Evolutionary conservation across 2,113 vertebrate genomes (phyloP).

Genomic region (Sapayoa aenigma): DNA sequence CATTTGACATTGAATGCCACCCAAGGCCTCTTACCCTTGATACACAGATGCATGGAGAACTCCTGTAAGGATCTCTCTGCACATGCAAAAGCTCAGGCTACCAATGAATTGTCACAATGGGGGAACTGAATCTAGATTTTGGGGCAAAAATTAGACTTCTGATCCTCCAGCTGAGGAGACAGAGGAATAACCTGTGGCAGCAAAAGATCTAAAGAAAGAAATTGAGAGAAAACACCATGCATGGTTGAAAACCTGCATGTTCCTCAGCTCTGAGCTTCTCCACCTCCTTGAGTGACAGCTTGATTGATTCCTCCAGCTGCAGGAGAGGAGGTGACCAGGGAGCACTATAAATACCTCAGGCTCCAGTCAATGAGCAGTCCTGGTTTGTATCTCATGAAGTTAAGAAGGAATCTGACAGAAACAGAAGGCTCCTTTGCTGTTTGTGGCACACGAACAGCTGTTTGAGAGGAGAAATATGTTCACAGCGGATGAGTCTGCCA

Average conservation of each 20-base stretch:
- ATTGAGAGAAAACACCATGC: neutral
- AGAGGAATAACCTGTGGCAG: fast-evolving
- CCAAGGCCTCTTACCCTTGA: neutral
- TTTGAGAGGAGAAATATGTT: neutral
- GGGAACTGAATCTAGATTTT: neutral
- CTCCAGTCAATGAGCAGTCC: neutral
- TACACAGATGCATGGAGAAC: neutral
- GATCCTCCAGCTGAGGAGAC: neutral
- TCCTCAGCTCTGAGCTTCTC: neutral
- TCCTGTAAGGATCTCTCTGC: neutral
- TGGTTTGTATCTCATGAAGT: neutral
- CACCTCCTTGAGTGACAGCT: neutral
- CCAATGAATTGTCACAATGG: neutral
- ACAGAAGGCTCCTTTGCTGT: constrained; percentile 30
- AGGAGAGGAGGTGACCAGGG: neutral
- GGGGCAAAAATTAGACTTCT: neutral
- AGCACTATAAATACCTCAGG: neutral
- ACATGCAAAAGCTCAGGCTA: neutral
- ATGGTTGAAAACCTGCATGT: neutral
- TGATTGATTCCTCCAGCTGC: neutral
- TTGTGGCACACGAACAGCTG: neutral
- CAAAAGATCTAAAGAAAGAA: neutral
- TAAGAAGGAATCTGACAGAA: neutral
- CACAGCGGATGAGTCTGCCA: neutral
- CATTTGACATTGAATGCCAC: neutral